A percentile compares a stretch with the other conserved stretches of the same genome.
Evolutionary conservation across 37 sponge, comb jelly and placozoan genomes (phyloP).

Genomic region (Halichondria panicea): DNA sequence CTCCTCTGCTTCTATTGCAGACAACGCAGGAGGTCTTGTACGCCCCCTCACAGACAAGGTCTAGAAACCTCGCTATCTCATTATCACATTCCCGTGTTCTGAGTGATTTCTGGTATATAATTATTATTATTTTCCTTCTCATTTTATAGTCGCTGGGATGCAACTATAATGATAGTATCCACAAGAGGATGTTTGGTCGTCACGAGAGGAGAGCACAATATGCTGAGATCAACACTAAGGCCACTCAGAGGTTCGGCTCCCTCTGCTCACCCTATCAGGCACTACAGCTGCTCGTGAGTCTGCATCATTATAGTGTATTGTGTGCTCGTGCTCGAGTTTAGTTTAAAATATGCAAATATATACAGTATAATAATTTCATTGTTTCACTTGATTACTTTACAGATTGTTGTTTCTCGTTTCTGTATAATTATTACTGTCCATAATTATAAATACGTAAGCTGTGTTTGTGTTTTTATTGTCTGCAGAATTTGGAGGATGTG

Average conservation of each 20-base stretch:
- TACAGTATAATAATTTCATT: background rate
- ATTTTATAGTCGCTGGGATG: conserved; percentile 48
- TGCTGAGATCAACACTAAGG: conserved; percentile 57
- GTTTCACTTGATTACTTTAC: no score
- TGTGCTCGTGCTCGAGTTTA: background rate
- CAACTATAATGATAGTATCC: conserved; percentile 39
- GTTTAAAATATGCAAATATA: background rate
- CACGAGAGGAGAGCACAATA: conserved; percentile 66
- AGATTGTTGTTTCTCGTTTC: no score
- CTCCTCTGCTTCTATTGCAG: no score
- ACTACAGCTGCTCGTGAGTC: conserved; percentile 72
- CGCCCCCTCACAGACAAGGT: no score
- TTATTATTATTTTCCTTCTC: background rate
- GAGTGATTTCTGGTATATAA: background rate
- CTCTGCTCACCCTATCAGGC: conserved; percentile 91
- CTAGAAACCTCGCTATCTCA: no score
- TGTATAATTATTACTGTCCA: background rate
- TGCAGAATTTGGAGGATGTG: conserved; percentile 34
- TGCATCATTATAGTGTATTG: background rate
- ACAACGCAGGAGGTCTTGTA: no score
- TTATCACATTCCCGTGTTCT: background rate
- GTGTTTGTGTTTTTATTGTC: background rate
- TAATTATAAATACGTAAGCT: background rate
- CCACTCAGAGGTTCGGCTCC: conserved; percentile 73
- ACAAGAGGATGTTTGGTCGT: conserved; percentile 56